These are phyloP conservation scores for Trichonephila clavipes DNA, from an alignment of 1,140 invertebrate genomes.

Conservation along the genomic window DNA sequence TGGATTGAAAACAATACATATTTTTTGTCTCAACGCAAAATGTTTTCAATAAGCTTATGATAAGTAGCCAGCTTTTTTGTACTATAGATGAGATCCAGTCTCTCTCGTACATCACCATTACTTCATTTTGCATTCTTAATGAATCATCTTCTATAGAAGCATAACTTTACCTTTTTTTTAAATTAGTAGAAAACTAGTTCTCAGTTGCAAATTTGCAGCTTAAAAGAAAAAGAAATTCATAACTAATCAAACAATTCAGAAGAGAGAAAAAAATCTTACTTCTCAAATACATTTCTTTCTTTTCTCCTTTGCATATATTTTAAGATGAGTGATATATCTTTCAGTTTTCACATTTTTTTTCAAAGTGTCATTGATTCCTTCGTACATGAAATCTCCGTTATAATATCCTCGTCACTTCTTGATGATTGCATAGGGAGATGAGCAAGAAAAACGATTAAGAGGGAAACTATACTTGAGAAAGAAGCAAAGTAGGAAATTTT, in stretches of 20 bases:
- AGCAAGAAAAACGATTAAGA: conserved; percentile 17
- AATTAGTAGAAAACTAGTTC: neutral
- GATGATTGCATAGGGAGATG: conserved; percentile 7
- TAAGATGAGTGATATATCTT: neutral
- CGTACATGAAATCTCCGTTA: neutral
- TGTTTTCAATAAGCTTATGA: too few relatives aligned
- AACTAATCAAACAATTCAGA: neutral
- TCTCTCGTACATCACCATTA: too few relatives aligned
- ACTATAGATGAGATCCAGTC: too few relatives aligned
- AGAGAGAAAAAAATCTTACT: neutral
- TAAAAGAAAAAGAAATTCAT: neutral
- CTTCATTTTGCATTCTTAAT: too few relatives aligned
- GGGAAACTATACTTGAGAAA: neutral
- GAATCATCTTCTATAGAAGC: too few relatives aligned
- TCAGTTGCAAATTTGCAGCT: neutral
- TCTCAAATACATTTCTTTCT: neutral
- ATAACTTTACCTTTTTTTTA: too few relatives aligned
- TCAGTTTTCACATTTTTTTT: neutral
- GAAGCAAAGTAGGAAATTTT: neutral
- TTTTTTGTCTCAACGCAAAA: too few relatives aligned
- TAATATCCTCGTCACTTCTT: conserved; percentile 13
- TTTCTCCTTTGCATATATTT: neutral
- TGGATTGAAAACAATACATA: too few relatives aligned
- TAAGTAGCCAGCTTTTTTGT: too few relatives aligned
- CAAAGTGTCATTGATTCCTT: neutral